phyloP scores from a whole-genome alignment of 1,140 invertebrate species.

The Tribolium castaneum region DNA sequence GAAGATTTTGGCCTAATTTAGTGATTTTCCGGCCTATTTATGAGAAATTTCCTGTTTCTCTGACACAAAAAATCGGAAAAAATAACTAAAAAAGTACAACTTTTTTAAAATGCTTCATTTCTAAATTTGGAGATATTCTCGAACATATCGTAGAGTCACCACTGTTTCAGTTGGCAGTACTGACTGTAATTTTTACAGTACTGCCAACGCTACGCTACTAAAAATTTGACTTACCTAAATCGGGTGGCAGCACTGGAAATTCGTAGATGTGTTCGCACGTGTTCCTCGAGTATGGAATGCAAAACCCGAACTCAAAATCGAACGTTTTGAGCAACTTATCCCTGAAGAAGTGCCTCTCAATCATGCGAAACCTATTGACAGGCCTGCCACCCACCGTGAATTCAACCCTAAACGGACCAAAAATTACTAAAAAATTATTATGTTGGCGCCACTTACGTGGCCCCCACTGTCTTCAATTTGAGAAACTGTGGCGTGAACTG shows the following conservation, averaged over 20 bases:
- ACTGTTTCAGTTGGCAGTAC: no score
- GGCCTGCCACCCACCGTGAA: slow-evolving; percentile 93
- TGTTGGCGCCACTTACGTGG: slow-evolving; percentile 79
- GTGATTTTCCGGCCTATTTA: no score
- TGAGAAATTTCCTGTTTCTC: no score
- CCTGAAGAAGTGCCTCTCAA: slow-evolving; percentile 96
- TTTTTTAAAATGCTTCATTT: no score
- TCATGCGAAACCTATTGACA: slow-evolving; percentile 98
- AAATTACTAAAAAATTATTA: not conserved
- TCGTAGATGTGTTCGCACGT: slow-evolving; percentile 99
- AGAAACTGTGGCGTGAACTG: slow-evolving; percentile 97
- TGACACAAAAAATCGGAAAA: no score
- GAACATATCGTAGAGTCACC: no score
- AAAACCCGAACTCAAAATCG: slow-evolving; percentile 99
- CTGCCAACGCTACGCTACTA: not conserved
- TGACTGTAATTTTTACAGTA: no score
- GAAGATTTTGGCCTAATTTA: no score
- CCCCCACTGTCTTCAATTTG: slow-evolving; percentile 95
- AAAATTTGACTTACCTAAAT: slow-evolving; percentile 76
- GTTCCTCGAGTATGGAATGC: slow-evolving; percentile 97
- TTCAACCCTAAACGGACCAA: slow-evolving; percentile 81
- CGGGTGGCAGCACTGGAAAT: slow-evolving; percentile 88
- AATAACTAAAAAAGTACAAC: no score
- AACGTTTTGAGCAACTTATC: slow-evolving; percentile 97
- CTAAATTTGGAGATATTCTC: no score